Conservation (phyloP, 1,140 invertebrate genomes). For the Eumaeus atala region DNA sequence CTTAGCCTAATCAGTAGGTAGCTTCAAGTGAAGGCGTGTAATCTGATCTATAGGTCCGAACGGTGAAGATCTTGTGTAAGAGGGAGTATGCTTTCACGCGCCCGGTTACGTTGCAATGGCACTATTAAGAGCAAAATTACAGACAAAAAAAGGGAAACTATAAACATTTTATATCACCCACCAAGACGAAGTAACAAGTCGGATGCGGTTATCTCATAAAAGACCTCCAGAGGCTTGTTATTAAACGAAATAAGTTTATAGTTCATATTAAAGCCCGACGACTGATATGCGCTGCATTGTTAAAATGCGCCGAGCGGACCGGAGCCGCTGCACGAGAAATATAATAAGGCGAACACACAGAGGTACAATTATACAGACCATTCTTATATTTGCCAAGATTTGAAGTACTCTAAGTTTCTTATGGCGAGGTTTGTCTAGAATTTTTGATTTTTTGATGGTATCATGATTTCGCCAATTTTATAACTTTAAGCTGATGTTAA, state of each 20-base stretch:
- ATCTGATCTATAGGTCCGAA: too few relatives aligned
- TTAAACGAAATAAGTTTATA: conserved; percentile 41
- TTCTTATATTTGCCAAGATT: too few relatives aligned
- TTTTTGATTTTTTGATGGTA: too few relatives aligned
- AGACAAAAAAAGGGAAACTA: not conserved
- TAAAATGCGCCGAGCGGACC: conserved; percentile 9
- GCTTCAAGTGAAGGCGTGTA: too few relatives aligned
- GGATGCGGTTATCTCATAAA: conserved; percentile 27
- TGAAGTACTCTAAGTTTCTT: too few relatives aligned
- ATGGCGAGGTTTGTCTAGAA: too few relatives aligned
- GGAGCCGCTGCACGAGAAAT: not conserved
- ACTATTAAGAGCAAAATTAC: not conserved
- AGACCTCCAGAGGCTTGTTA: conserved; percentile 30
- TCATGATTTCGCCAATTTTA: too few relatives aligned
- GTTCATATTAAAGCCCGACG: conserved; percentile 33
- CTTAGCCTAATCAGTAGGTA: too few relatives aligned
- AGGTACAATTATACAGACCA: not conserved
- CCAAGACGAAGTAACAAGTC: conserved; percentile 12
- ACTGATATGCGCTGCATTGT: conserved; percentile 27
- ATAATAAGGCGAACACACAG: conserved; percentile 13
- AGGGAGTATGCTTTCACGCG: too few relatives aligned
- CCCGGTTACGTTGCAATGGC: too few relatives aligned
- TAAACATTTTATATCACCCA: conserved; percentile 1
- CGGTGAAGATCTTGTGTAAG: too few relatives aligned
- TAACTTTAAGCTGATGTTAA: too few relatives aligned